phyloP scores from a whole-genome alignment of 2,113 vertebrate genomes.

The Oceanites oceanicus region DNA sequence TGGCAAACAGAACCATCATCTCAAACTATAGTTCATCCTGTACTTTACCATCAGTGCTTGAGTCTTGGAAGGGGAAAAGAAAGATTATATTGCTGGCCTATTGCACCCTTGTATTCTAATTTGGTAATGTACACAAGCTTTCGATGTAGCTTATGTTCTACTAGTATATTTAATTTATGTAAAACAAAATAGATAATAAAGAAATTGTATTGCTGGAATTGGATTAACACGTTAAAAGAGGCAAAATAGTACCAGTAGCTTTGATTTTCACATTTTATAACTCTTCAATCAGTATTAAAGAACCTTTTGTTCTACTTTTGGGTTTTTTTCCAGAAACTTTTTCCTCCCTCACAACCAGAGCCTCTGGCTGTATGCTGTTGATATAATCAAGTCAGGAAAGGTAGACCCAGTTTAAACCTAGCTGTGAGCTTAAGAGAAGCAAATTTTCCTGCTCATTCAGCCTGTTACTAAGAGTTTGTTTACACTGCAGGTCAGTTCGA shows the following conservation, averaged over 20 bases:
- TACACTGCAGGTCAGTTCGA: neutral
- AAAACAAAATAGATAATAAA: neutral
- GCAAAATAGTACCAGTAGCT: neutral
- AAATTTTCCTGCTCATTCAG: neutral
- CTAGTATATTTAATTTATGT: rapidly evolving
- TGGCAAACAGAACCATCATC: neutral
- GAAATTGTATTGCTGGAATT: neutral
- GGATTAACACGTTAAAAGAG: neutral
- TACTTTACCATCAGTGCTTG: neutral
- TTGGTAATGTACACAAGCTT: neutral
- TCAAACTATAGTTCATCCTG: neutral
- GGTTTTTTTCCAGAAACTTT: neutral
- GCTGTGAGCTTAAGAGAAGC: neutral
- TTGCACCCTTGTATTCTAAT: neutral
- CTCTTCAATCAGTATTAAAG: neutral
- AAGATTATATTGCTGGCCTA: neutral
- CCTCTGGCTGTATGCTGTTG: neutral
- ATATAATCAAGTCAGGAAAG: neutral
- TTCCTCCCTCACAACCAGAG: neutral
- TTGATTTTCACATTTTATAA: neutral
- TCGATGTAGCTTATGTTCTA: neutral
- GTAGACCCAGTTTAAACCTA: neutral
- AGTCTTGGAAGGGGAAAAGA: neutral
- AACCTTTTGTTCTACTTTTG: neutral
- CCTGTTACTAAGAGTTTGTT: neutral